Conservation (phyloP, 2,888 invertebrate genomes). For the Diabrotica balteata region DNA sequence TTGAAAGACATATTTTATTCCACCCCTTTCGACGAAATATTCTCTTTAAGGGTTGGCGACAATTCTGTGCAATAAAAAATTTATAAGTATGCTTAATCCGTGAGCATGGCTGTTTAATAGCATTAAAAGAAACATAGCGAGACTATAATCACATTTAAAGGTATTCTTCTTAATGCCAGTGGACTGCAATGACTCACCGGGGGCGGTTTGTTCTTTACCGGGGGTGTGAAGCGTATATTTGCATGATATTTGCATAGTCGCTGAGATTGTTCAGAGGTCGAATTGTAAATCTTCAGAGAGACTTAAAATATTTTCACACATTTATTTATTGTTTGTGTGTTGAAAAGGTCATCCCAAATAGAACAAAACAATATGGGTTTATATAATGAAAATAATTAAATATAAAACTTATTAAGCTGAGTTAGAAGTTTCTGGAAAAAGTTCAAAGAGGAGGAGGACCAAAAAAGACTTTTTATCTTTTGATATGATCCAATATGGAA, state of each 20-base stretch:
- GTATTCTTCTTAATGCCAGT: constrained; percentile 41
- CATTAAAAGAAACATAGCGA: constrained; percentile 44
- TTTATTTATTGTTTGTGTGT: too few species aligned
- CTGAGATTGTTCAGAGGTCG: constrained; percentile 20
- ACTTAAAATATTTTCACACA: too few species aligned
- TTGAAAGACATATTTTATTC: constrained; percentile 18
- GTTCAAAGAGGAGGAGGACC: too few species aligned
- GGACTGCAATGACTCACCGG: constrained; percentile 44
- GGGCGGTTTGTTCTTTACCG: constrained; percentile 43
- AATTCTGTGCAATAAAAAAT: constrained; percentile 34
- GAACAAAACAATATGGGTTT: too few species aligned
- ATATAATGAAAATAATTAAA: too few species aligned
- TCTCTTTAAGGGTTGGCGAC: constrained; percentile 3
- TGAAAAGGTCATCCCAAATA: too few species aligned
- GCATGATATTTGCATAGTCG: constrained; percentile 48
- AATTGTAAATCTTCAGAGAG: constrained; percentile 4
- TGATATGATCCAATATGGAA: too few species aligned
- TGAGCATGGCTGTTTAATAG: constrained; percentile 27
- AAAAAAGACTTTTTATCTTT: too few species aligned
- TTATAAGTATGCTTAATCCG: constrained; percentile 38
- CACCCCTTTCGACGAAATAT: constrained; percentile 8
- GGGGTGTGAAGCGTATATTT: constrained; percentile 44
- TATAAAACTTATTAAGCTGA: too few species aligned
- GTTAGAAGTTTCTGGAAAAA: too few species aligned
- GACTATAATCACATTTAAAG: constrained; percentile 46